A percentile compares a stretch with the other conserved stretches of the same genome.
Conservation (phyloP, 2,797 vertebrate species). For the Tolypeutes matacus region DNA sequence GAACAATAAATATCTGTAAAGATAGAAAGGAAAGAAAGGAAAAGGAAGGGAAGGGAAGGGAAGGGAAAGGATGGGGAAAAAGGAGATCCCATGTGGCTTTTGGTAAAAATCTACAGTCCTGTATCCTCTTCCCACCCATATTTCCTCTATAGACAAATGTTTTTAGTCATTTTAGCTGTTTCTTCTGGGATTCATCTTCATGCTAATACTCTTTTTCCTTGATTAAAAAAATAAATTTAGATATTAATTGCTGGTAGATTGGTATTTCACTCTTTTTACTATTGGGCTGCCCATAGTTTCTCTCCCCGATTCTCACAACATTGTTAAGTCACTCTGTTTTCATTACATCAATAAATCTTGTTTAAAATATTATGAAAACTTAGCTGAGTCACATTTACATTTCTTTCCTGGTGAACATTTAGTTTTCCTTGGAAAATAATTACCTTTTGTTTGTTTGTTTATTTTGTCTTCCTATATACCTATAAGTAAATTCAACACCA, state of each 20-base stretch:
- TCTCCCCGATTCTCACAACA: background rate
- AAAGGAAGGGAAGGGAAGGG: background rate
- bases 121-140: background rate
- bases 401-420: background rate
- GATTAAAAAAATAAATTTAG: background rate
- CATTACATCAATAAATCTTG: background rate
- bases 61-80: background rate
- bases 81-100: background rate
- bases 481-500: background rate
- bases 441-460: background rate
- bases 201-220: background rate
- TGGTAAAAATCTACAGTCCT: background rate
- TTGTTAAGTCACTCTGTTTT: background rate
- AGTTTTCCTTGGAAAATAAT: background rate
- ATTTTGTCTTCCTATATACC: background rate
- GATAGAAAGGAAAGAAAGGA: background rate
- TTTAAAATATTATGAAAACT: background rate
- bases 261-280: background rate
- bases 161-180: background rate
- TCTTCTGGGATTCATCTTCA: background rate
- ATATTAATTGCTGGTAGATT: background rate
- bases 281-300: background rate
- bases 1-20: no score
- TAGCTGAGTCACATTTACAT: background rate
- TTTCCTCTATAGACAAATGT: background rate